Conservation (phyloP, 2,797 vertebrate species). For the Leptoclinus maculatus region DNA sequence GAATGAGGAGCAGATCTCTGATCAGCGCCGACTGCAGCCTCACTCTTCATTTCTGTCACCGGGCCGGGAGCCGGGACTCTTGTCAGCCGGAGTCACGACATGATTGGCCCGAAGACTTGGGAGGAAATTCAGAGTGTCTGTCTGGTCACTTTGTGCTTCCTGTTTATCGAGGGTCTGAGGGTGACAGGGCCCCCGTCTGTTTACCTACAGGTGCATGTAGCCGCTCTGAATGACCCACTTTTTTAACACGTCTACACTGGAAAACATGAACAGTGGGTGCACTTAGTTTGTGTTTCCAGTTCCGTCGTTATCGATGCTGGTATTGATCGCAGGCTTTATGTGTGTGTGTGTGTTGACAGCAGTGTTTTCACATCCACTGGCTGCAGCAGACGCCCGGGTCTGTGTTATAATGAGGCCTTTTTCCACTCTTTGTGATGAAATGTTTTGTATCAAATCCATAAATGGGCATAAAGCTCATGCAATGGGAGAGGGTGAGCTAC, state of each 20-base stretch:
- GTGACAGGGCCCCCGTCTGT: slow-evolving; percentile 64
- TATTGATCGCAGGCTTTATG: slow-evolving; percentile 50
- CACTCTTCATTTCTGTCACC: slow-evolving; percentile 78
- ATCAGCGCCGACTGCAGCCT: slow-evolving; percentile 76
- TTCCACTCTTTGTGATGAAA: not conserved
- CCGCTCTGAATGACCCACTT: slow-evolving; percentile 51
- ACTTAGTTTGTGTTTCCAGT: slow-evolving; percentile 34
- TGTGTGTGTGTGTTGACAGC: slow-evolving; percentile 31
- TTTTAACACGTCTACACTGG: not conserved
- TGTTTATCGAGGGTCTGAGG: slow-evolving; percentile 51
- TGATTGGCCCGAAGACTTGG: slow-evolving; percentile 47
- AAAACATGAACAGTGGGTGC: not conserved
- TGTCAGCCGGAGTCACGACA: slow-evolving; percentile 66
- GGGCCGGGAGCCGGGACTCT: slow-evolving; percentile 29
- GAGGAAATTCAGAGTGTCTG: slow-evolving; percentile 64
- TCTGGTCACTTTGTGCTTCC: slow-evolving; percentile 74
- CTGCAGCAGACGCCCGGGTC: not conserved
- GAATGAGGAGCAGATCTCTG: slow-evolving; percentile 70
- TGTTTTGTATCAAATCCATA: no score
- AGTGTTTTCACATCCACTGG: slow-evolving; percentile 35
- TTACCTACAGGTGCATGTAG: slow-evolving; percentile 47
- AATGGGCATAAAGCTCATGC: not conserved
- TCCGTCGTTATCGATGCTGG: slow-evolving; percentile 22
- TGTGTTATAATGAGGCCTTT: slow-evolving; percentile 1
- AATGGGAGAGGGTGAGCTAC: not conserved